Evolutionary conservation across 2,113 vertebrate genomes (phyloP).

Genomic region (Strix uralensis): DNA sequence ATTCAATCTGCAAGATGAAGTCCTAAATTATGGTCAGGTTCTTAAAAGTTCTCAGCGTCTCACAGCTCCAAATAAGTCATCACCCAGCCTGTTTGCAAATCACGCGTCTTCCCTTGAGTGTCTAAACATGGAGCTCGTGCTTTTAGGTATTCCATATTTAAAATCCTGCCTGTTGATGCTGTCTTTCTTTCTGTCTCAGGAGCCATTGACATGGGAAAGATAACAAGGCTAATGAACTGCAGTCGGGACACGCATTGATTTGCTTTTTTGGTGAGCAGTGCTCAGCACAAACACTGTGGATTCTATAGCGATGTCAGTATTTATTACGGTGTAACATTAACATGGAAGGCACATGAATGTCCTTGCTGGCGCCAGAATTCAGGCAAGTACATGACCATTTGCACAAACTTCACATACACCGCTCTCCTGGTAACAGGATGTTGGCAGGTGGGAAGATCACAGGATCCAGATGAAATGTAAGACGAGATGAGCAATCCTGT

Average conservation of each 20-base stretch:
- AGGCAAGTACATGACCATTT: conserved; percentile 36
- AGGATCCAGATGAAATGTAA: conserved; percentile 54
- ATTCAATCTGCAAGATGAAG: conserved; percentile 7
- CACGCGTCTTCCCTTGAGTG: neutral
- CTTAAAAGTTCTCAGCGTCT: neutral
- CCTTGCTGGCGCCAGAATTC: conserved; percentile 16
- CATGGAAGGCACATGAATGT: conserved; percentile 2
- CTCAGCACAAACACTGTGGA: neutral
- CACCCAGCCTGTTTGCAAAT: neutral
- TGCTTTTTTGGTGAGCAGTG: neutral
- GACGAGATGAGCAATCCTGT: neutral
- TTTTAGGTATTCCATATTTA: conserved; percentile 32
- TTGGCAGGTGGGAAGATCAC: conserved; percentile 63
- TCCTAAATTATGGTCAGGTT: conserved; percentile 16
- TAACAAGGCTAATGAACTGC: neutral
- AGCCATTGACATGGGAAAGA: neutral
- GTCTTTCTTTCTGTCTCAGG: neutral
- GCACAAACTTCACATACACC: conserved; percentile 8
- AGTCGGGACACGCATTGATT: neutral
- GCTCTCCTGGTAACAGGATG: conserved; percentile 50
- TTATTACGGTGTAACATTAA: neutral
- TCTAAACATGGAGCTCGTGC: neutral
- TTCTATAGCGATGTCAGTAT: neutral
- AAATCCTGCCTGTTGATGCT: conserved; percentile 15
- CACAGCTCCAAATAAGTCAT: neutral